Percentiles rank a stretch among this genome's conserved stretches.
These are phyloP conservation scores for Zelostemma sp. DNA, from an alignment of 1,140 invertebrate species.

Conservation along the genomic window DNA sequence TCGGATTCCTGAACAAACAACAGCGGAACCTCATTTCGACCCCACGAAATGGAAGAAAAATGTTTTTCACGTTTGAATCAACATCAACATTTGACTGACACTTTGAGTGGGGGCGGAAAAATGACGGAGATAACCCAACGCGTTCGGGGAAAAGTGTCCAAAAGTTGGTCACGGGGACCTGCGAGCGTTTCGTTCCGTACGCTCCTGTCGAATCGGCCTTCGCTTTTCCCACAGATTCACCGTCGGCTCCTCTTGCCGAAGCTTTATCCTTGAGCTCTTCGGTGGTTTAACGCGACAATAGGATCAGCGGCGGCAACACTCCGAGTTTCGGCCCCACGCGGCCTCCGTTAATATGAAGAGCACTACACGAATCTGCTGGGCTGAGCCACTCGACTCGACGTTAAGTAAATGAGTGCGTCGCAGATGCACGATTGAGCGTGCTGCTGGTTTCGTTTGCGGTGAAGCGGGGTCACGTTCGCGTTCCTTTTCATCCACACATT, in stretches of 20 bases:
- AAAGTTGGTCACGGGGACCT: too few relatives aligned
- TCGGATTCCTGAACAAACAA: too few relatives aligned
- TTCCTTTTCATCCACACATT: too few relatives aligned
- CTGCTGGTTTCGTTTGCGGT: constrained; percentile 37
- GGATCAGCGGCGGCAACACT: constrained; percentile 11
- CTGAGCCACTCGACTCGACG: constrained; percentile 39
- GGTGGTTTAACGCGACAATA: constrained; percentile 44
- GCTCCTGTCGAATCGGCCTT: constrained; percentile 61
- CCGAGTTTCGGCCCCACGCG: not conserved
- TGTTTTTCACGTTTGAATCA: too few relatives aligned
- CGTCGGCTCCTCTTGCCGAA: constrained; percentile 9
- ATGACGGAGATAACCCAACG: too few relatives aligned
- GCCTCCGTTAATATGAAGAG: constrained; percentile 42
- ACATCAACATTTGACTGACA: too few relatives aligned
- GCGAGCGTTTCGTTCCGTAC: too few relatives aligned
- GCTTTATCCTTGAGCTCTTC: constrained; percentile 29
- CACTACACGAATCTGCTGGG: constrained; percentile 45
- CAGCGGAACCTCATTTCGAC: too few relatives aligned
- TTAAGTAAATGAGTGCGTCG: constrained; percentile 35
- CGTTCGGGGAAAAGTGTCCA: too few relatives aligned
- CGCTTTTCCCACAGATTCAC: constrained; percentile 62
- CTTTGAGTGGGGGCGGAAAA: too few relatives aligned
- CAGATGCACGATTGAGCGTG: constrained; percentile 42
- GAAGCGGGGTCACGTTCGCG: too few relatives aligned
- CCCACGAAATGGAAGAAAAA: too few relatives aligned